Evolutionary conservation across 2,888 invertebrate genomes (phyloP).

Genomic region (Aspidiotus rigidus): DNA sequence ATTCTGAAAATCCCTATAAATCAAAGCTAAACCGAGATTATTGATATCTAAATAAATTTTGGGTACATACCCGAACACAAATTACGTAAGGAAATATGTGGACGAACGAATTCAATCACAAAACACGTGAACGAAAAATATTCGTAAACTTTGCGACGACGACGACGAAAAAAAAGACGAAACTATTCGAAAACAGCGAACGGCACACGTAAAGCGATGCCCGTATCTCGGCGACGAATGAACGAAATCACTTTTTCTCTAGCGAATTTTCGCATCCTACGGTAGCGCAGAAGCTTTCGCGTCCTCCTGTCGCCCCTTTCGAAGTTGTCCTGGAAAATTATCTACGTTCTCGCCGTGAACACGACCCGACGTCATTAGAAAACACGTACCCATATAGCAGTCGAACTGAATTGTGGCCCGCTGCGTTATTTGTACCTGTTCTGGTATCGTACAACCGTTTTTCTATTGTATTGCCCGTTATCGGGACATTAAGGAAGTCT

Average conservation of each 20-base stretch:
- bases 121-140: constrained; percentile 21
- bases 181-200: not conserved
- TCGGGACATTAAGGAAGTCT: no score
- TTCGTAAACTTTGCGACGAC: not conserved
- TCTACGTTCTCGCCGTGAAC: constrained; percentile 24
- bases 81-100: no score
- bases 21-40: no score
- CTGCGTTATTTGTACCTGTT: constrained; percentile 30
- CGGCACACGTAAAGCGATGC: constrained; percentile 18
- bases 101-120: not conserved
- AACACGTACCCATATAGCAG: constrained; percentile 25
- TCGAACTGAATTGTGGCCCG: constrained; percentile 27
- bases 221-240: constrained; percentile 25
- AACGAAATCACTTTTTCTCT: constrained; percentile 25
- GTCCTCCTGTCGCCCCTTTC: constrained; percentile 23
- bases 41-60: no score
- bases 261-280: constrained; percentile 27
- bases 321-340: constrained; percentile 29
- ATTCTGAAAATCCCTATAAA: no score
- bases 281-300: constrained; percentile 32
- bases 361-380: constrained; percentile 27
- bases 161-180: constrained; percentile 8
- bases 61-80: no score
- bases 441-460: not conserved
- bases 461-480: no score